A percentile compares a stretch with the other conserved stretches of the same genome.
Evolutionary conservation across 2,113 vertebrate genomes (phyloP).

Genomic region (Lathamus discolor): DNA sequence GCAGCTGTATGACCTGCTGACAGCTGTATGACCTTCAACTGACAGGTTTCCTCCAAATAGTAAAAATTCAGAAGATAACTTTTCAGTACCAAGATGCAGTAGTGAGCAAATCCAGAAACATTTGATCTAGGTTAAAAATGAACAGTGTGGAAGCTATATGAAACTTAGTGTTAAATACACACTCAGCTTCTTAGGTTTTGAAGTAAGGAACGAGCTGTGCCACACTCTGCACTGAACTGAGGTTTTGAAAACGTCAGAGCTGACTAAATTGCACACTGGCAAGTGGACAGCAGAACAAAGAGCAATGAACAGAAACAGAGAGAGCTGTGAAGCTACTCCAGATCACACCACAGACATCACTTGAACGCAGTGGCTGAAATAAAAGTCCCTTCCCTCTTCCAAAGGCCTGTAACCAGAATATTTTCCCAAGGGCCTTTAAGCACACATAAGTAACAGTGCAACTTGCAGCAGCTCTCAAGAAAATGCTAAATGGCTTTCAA

Average conservation of each 20-base stretch:
- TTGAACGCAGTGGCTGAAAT: neutral
- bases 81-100: neutral
- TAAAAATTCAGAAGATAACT: neutral
- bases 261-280: neutral
- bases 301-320: neutral
- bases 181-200: neutral
- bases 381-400: neutral
- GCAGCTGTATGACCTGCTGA: neutral
- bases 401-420: neutral
- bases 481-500: neutral
- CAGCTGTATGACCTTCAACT: neutral
- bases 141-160: neutral
- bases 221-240: neutral
- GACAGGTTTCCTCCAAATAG: neutral
- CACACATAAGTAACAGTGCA: neutral
- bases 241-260: slow-evolving; percentile 4
- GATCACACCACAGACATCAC: neutral
- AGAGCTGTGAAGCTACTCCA: neutral
- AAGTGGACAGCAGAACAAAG: neutral
- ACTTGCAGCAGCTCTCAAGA: neutral
- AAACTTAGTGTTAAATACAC: neutral
- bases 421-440: neutral
- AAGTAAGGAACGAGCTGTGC: neutral
- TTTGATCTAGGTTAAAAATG: neutral
- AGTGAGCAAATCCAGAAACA: neutral